Evolutionary conservation across 2,888 invertebrate species (phyloP).

Genomic region (Vanessa cardui): DNA sequence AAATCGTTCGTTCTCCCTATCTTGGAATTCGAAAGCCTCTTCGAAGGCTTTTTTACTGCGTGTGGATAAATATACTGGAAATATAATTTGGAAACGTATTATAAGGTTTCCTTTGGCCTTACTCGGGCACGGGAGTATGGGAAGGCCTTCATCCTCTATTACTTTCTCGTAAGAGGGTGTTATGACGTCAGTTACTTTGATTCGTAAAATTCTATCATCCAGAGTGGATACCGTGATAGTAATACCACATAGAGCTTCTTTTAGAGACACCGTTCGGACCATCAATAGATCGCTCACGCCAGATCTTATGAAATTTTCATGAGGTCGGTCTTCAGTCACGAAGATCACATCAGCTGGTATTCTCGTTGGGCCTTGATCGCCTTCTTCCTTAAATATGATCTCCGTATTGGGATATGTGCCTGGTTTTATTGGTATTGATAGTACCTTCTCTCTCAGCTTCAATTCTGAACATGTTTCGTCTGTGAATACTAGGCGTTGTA

Average conservation of each 20-base stretch:
- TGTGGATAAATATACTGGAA: slow-evolving; percentile 73
- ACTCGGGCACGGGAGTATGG: slow-evolving; percentile 83
- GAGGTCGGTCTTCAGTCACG: slow-evolving; percentile 87
- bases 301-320: slow-evolving; percentile 85
- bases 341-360: slow-evolving; percentile 90
- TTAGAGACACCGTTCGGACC: slow-evolving; percentile 82
- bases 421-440: slow-evolving; percentile 88
- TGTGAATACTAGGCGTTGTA: slow-evolving; percentile 86
- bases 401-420: slow-evolving; percentile 89
- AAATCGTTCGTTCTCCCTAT: slow-evolving; percentile 65
- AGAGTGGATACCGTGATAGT: slow-evolving; percentile 86
- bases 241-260: slow-evolving; percentile 88
- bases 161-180: slow-evolving; percentile 86
- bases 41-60: slow-evolving; percentile 70
- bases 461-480: slow-evolving; percentile 84
- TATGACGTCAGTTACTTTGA: slow-evolving; percentile 88
- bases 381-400: slow-evolving; percentile 89
- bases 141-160: slow-evolving; percentile 88
- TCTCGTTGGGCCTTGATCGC: slow-evolving; percentile 89
- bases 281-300: slow-evolving; percentile 86
- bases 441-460: slow-evolving; percentile 87
- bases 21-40: slow-evolving; percentile 63
- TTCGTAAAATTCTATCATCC: slow-evolving; percentile 86
- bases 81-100: slow-evolving; percentile 84
- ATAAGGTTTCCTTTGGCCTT: slow-evolving; percentile 87